A percentile compares a stretch with the other conserved stretches of the same genome.
Conservation (phyloP, 2,113 vertebrate species). For the Nycticorax nycticorax region DNA sequence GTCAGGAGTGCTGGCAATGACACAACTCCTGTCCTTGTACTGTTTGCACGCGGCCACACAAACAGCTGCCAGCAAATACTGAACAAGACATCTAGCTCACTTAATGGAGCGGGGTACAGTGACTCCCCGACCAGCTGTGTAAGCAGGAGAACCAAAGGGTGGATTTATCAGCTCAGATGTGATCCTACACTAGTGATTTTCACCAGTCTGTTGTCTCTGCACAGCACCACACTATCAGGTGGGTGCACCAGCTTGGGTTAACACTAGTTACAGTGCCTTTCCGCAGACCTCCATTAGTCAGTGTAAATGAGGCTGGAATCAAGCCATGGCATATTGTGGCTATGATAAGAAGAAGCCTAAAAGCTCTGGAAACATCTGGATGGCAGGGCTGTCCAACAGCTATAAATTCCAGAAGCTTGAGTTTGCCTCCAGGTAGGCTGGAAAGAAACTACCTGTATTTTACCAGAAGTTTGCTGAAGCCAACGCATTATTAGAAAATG, state of each 20-base stretch:
- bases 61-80: neutral
- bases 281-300: neutral
- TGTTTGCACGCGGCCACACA: neutral
- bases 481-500: neutral
- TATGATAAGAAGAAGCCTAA: neutral
- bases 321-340: neutral
- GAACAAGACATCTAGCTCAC: neutral
- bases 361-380: neutral
- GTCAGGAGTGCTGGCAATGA: neutral
- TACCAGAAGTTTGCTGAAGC: neutral
- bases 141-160: neutral
- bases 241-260: neutral
- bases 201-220: neutral
- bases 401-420: neutral
- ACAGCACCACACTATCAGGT: neutral
- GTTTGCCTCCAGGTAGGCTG: neutral
- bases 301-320: neutral
- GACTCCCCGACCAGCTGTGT: neutral
- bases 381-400: neutral
- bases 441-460: neutral
- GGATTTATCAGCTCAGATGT: neutral
- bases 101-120: neutral
- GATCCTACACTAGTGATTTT: neutral
- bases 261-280: neutral
- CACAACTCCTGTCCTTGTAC: neutral